Evolutionary conservation across 1,140 invertebrate genomes (phyloP), one percentile per base, ranked within the genome.

Genomic region (Tigriopus japonicus): DNA sequence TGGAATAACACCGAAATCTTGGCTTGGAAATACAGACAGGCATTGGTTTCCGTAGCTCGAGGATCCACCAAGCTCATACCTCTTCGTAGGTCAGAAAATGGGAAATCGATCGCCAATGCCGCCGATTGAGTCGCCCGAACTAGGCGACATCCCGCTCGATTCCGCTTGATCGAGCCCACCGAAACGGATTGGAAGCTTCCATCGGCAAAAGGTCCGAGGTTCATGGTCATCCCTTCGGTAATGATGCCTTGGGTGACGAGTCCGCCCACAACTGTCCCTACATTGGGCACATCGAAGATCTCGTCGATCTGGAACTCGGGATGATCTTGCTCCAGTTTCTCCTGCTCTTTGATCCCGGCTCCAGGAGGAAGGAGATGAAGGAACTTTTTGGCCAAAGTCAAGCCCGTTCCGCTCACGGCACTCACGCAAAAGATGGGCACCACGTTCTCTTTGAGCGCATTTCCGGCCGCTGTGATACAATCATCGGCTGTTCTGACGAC

Each of bases 351-450:
- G 41, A 75, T 71, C 65, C 76, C 81, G 56, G 81, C 75, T 42
- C 78, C 78, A 9, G 84, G 83, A 19, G 86, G 83, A 6, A 86
- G 67, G 42, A 82, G 72, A 70, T 84, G 78, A 15, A 90, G 72
- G 70, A 90, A 92, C 56, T 78, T 82, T 60, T 85, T 85, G 1
- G 94, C 73, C 35, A 85, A 73, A 65, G 84, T 79, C 2, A 94
- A 72, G 10, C 90, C 89, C 58, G 80, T 76, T 1, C 94, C 94
- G 14, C 81, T 89, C 0, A 98, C 91, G 70, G 85, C 89, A n/a
- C 91, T 96, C n/a, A 95, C 83, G 54, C 80, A 82, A 70, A 98
- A 92, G 64, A 98, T 85, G 10, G 94, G 89, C 45, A 87, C 80
- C 56, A 84, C 75, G 55, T 81, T 79, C 35, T 78, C 75, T 9